Percentiles rank a stretch among this genome's conserved stretches.
Conservation (phyloP, 2,888 invertebrate genomes). For the Leptopilina drosophilae region DNA sequence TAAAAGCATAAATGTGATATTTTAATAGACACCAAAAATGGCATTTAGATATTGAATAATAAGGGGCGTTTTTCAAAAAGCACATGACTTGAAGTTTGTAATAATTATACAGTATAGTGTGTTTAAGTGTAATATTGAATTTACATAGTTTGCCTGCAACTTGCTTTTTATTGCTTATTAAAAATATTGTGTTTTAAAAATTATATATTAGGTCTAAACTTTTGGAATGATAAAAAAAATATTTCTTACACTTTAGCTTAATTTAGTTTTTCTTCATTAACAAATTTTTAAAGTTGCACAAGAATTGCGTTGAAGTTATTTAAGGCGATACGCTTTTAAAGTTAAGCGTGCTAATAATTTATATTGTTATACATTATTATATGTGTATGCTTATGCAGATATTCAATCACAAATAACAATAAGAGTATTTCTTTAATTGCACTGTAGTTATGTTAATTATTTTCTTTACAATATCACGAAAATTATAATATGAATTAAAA, state of each 20-base stretch:
- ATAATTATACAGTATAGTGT: too few species aligned
- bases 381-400: constrained; percentile 2
- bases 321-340: constrained; percentile 37
- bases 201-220: too few species aligned
- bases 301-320: constrained; percentile 10
- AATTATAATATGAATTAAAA: neutral
- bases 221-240: too few species aligned
- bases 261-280: too few species aligned
- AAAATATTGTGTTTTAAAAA: too few species aligned
- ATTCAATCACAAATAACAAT: constrained; percentile 25
- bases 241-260: too few species aligned
- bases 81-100: too few species aligned
- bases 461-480: constrained; percentile 20
- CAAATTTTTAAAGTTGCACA: neutral
- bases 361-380: neutral
- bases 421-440: constrained; percentile 21
- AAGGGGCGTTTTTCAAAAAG: too few species aligned
- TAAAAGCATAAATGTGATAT: neutral
- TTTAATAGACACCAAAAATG: constrained; percentile 24
- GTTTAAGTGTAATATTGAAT: too few species aligned
- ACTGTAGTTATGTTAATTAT: constrained; percentile 12
- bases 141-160: too few species aligned
- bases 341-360: constrained; percentile 7
- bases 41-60: neutral
- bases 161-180: too few species aligned